Percentiles rank a stretch among this genome's conserved stretches.
Conservation (phyloP, 37 sponge, comb jelly and placozoan species). For the Chondrilla cf. caribensis region DNA sequence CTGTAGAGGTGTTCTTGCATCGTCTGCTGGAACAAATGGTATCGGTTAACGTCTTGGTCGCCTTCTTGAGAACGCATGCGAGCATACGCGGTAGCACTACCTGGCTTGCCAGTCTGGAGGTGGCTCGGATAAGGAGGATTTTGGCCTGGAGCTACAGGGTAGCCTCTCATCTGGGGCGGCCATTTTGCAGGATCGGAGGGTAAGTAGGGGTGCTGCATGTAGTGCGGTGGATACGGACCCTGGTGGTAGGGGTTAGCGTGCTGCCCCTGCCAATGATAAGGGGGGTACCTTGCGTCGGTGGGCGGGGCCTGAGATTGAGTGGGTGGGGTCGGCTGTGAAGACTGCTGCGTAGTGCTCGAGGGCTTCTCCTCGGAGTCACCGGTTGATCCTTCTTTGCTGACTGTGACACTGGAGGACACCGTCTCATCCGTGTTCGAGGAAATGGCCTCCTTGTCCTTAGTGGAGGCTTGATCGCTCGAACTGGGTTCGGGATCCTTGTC, state of each 20-base stretch:
- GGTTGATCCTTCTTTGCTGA: neutral
- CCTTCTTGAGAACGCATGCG: neutral
- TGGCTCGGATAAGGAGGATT: neutral
- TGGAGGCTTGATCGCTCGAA: neutral
- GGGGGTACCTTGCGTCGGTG: neutral
- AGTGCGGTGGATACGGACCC: neutral
- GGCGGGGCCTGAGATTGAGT: neutral
- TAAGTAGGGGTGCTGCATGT: conserved; percentile 17
- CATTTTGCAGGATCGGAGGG: neutral
- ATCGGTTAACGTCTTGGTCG: neutral
- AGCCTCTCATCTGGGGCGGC: neutral
- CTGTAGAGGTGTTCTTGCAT: conserved; percentile 9
- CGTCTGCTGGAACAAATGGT: neutral
- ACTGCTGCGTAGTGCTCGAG: too few relatives aligned
- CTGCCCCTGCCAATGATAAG: neutral
- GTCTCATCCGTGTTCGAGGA: conserved; percentile 9
- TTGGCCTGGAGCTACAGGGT: neutral
- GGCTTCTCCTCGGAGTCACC: too few relatives aligned
- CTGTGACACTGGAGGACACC: neutral
- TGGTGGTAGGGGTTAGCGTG: neutral
- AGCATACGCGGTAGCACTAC: neutral
- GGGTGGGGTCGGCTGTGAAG: neutral
- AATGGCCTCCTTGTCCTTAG: neutral
- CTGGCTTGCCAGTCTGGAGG: neutral
- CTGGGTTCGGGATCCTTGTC: neutral